Percentiles rank a stretch among this genome's conserved stretches.
phyloP scores from a whole-genome alignment of 2,888 invertebrate genomes.

The Volucella bombylans region DNA sequence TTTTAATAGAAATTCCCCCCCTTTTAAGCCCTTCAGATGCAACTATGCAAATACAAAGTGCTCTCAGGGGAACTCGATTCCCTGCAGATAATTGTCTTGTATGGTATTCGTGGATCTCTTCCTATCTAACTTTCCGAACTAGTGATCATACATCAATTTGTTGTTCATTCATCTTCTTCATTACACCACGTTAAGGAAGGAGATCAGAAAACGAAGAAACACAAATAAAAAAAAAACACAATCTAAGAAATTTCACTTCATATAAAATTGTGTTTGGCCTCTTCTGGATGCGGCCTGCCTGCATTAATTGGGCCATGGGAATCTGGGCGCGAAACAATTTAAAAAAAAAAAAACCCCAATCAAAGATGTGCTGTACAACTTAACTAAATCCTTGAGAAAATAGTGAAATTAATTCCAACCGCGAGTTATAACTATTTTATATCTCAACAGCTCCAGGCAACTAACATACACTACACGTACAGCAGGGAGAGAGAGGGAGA shows the following conservation, averaged over 20 bases:
- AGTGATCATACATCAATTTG: slow-evolving; percentile 62
- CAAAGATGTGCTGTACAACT: slow-evolving; percentile 30
- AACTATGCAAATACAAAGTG: slow-evolving; percentile 42
- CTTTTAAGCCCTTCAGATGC: slow-evolving; percentile 5
- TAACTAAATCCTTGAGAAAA: slow-evolving; percentile 66
- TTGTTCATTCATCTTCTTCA: slow-evolving; percentile 59
- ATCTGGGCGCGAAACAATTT: slow-evolving; percentile 47
- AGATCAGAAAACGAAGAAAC: not conserved
- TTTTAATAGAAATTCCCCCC: slow-evolving; percentile 1
- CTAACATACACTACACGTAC: not conserved
- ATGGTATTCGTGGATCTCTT: slow-evolving; percentile 26
- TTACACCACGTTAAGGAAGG: not conserved
- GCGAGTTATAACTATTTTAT: slow-evolving; percentile 69
- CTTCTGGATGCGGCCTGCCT: slow-evolving; percentile 15
- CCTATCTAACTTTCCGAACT: slow-evolving; percentile 5
- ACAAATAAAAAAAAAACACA: slow-evolving; percentile 10
- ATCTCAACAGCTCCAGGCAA: slow-evolving; percentile 38
- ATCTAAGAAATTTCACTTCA: slow-evolving; percentile 40
- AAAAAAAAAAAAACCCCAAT: slow-evolving; percentile 42
- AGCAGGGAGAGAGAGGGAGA: not conserved
- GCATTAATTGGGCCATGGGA: slow-evolving; percentile 71
- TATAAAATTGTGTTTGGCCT: slow-evolving; percentile 53
- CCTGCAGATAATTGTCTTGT: slow-evolving; percentile 55
- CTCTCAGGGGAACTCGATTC: slow-evolving; percentile 38
- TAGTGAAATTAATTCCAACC: slow-evolving; percentile 69